phyloP scores from a whole-genome alignment of 2,113 vertebrate species.

The Sturnira hondurensis region DNA sequence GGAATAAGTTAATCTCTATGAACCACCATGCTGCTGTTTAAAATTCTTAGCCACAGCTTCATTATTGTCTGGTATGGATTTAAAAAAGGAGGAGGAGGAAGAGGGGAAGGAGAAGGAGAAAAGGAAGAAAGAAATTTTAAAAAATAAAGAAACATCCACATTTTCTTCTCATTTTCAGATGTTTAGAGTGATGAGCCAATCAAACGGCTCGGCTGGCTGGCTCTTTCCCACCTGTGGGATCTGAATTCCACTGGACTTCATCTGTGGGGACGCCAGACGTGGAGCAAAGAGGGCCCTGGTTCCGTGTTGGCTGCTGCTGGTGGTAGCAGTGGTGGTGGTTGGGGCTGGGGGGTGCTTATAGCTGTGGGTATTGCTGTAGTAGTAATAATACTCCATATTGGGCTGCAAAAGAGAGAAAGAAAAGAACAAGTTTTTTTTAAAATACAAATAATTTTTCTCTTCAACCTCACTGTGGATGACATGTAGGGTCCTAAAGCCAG shows the following conservation, averaged over 20 bases:
- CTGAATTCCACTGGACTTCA: neutral
- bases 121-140: no score
- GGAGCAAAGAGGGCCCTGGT: no score
- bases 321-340: no score
- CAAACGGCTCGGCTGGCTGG: conserved; percentile 11
- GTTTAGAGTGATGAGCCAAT: conserved; percentile 72
- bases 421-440: neutral
- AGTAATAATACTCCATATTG: neutral
- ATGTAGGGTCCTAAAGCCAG: neutral
- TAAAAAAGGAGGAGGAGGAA: neutral
- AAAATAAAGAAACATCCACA: neutral
- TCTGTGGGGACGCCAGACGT: neutral
- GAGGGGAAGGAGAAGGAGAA: no score
- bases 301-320: rapidly evolving
- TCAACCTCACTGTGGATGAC: neutral
- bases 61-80: conserved; percentile 74
- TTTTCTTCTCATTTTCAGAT: conserved; percentile 76
- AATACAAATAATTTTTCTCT: neutral
- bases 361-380: neutral
- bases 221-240: neutral
- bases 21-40: conserved; percentile 77
- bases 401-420: neutral
- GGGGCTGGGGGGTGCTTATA: no score
- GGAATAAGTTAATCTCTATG: conserved; percentile 77
- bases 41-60: conserved; percentile 80